phyloP scores from a whole-genome alignment of 2,888 invertebrate species.

The Phanerotoma sp. region DNA sequence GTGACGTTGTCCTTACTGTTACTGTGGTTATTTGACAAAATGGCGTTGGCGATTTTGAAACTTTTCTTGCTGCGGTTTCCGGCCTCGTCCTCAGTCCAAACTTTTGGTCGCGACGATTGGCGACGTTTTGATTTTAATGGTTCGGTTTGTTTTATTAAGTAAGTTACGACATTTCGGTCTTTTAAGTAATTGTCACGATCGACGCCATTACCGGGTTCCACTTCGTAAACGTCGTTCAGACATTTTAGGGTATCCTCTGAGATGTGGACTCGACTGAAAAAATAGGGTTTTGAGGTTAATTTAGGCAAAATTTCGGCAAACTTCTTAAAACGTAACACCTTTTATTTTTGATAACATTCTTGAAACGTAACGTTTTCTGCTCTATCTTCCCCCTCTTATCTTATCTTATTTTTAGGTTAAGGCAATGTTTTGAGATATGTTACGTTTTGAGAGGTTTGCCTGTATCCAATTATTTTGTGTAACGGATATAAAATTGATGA shows the following conservation, averaged over 20 bases:
- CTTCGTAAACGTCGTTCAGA: constrained; percentile 86
- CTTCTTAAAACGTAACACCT: too few relatives aligned
- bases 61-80: constrained; percentile 54
- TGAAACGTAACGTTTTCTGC: too few relatives aligned
- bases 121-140: constrained; percentile 65
- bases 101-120: constrained; percentile 58
- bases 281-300: too few relatives aligned
- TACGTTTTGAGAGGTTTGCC: too few relatives aligned
- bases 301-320: too few relatives aligned
- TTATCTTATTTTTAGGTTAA: too few relatives aligned
- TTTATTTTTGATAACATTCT: too few relatives aligned
- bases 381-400: too few relatives aligned
- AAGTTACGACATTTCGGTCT: constrained; percentile 85
- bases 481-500: too few relatives aligned
- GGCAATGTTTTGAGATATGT: too few relatives aligned
- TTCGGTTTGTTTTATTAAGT: constrained; percentile 80
- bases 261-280: constrained; percentile 89
- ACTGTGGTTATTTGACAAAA: constrained; percentile 39
- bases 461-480: too few relatives aligned
- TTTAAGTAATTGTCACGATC: constrained; percentile 81
- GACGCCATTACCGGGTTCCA: constrained; percentile 89
- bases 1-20: constrained; percentile 38
- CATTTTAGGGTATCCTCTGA: constrained; percentile 86
- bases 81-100: constrained; percentile 45
- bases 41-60: constrained; percentile 48